Base-by-base conservation (phyloP, 2,888 invertebrate species). In the Fragum whitleyi region DNA sequence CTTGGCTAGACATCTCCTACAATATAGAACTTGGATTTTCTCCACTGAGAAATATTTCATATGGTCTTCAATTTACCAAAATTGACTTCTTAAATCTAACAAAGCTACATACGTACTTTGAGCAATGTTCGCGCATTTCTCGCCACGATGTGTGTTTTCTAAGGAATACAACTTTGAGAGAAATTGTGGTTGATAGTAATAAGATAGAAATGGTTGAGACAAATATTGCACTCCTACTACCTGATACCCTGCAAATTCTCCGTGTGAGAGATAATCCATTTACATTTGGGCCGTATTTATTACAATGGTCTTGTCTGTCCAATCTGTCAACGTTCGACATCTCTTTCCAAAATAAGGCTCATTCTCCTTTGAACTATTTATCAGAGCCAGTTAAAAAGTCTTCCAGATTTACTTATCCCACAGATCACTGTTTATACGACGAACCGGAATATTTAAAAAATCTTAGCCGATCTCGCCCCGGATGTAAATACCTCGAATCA, bases 221-320 rank as follows among this genome's bases (percentile, higher is more conserved):
- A 19, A 77, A 81, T 72, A 53, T 73, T 0, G 5, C 59, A 9
- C 23, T 65, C 23, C 21, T 79, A 14, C 7, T 77, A 1, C 81
- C 85, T 19, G 28, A 53, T 2, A 55, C 74, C 1, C 16, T 85
- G 2, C 53, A 79, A 39, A 57, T 72, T 29, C 2, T 81, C 14
- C 71, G 32, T 6, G 26, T 69, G 0, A 67, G 77, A 16, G 79
- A 77, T 29, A 85, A 85, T 29, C 67, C 42, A 6, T 73, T 81
- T 21, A 79, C 79, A 14, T 81, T 79, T 51, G 81, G 81, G 0
- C 77, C 74, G n/a, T 85, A 77, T 21, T n/a, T 77, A 36, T 32
- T 72, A 3, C 81, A 85, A 72, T 0, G 77, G 0, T 72, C 74
- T 7, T 81, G 81, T 55, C 7, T 51, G 7, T 19, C 32, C 0